Evolutionary conservation across 2,113 vertebrate species (phyloP).

Genomic region (Cacatua alba): DNA sequence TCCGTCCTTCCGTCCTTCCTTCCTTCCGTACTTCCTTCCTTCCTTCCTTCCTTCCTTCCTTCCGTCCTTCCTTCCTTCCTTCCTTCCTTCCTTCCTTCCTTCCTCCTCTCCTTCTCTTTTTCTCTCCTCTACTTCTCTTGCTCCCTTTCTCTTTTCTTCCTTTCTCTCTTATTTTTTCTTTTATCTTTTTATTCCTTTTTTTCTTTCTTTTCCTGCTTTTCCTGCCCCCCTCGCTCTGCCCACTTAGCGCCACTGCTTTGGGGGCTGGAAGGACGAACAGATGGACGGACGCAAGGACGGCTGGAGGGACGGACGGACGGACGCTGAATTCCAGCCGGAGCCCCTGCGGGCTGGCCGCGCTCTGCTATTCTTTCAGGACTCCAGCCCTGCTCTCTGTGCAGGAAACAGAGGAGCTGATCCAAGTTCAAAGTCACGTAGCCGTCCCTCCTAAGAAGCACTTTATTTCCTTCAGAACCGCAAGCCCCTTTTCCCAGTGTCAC

Average conservation of each 20-base stretch:
- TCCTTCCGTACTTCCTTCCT: no score
- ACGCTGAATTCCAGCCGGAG: constrained; percentile 66
- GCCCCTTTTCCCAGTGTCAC: constrained; percentile 71
- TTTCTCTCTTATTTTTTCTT: neutral
- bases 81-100: neutral
- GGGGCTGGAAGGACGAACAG: neutral
- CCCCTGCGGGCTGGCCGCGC: constrained; percentile 70
- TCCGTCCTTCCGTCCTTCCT: no score
- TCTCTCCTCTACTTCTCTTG: neutral
- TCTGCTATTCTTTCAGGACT: constrained; percentile 84
- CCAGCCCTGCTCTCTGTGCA: constrained; percentile 86
- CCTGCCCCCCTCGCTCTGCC: neutral
- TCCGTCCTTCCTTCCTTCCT: no score
- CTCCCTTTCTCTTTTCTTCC: neutral
- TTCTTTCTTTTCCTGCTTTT: neutral
- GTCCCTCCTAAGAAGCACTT: constrained; percentile 87
- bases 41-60: no score
- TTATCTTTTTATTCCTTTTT: neutral
- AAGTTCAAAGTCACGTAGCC: constrained; percentile 98
- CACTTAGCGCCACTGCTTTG: neutral
- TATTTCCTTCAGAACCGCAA: constrained; percentile 85
- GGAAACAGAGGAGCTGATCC: constrained; percentile 92
- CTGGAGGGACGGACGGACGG: neutral
- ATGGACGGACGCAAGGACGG: neutral
- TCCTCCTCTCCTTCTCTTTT: neutral